Evolutionary conservation across 2,113 vertebrate genomes (phyloP).

Genomic region (Archocentrus centrarchus): DNA sequence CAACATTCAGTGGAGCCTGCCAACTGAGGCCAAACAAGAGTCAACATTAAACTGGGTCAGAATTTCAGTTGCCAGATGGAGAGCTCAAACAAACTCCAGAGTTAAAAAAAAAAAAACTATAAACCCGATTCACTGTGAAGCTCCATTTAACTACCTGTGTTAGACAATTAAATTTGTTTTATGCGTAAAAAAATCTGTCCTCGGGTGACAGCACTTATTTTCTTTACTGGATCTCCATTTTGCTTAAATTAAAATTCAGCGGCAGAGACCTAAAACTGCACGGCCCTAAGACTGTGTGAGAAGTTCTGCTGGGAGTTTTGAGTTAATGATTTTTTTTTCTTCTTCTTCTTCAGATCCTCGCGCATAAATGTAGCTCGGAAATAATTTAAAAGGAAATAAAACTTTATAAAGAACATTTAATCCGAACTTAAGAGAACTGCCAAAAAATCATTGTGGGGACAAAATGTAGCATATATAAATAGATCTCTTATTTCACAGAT

Average conservation of each 20-base stretch:
- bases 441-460: background rate
- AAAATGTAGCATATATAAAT: constrained; percentile 14
- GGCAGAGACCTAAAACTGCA: constrained; percentile 8
- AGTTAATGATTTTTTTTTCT: constrained; percentile 29
- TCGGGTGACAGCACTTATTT: background rate
- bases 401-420: constrained; percentile 10
- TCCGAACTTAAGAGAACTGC: constrained; percentile 14
- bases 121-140: background rate
- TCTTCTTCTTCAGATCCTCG: background rate
- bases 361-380: constrained; percentile 13
- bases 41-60: constrained; percentile 51
- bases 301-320: constrained; percentile 9
- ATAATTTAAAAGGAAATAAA: constrained; percentile 43
- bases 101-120: background rate
- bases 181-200: background rate
- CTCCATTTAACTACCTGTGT: background rate
- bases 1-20: background rate
- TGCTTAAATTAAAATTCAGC: constrained; percentile 51
- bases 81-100: constrained; percentile 6
- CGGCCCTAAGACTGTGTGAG: background rate
- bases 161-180: background rate
- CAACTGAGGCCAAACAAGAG: constrained; percentile 26
- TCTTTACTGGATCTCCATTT: constrained; percentile 21
- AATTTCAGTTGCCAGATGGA: constrained; percentile 15
- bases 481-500: constrained; percentile 33